Conservation (phyloP, 2,797 vertebrate species). For the Martes flavigula region DNA sequence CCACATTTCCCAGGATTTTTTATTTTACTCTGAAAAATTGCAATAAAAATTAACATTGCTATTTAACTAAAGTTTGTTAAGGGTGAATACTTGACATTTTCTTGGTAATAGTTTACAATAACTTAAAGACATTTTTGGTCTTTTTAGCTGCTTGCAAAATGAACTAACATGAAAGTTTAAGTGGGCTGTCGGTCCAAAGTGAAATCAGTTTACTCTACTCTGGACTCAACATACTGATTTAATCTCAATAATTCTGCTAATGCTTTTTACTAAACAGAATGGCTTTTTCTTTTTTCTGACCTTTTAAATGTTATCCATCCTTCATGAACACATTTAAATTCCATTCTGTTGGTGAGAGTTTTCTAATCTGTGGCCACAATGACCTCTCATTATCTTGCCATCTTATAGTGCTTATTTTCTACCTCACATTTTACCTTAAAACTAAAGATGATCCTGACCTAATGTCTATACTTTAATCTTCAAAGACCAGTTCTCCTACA, state of each 20-base stretch:
- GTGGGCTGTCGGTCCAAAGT: not conserved
- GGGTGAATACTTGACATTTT: not conserved
- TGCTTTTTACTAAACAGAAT: not conserved
- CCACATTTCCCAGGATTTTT: not conserved
- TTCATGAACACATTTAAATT: conserved; percentile 31
- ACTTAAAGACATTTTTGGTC: conserved; percentile 17
- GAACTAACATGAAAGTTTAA: conserved; percentile 35
- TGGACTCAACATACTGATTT: not conserved
- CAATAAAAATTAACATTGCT: not conserved
- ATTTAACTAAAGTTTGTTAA: conserved; percentile 4
- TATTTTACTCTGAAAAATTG: conserved; percentile 24
- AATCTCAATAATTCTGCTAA: not conserved
- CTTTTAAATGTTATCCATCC: not conserved
- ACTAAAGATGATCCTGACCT: not conserved
- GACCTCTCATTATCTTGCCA: not conserved
- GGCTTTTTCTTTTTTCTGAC: not conserved
- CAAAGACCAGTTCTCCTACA: not conserved
- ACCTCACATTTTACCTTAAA: not conserved
- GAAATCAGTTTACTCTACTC: not conserved
- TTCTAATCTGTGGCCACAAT: not conserved
- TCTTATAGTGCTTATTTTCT: not conserved
- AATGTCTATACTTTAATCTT: not conserved
- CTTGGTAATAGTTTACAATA: not conserved
- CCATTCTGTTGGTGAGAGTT: not conserved
- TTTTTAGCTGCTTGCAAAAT: not conserved